These are phyloP conservation scores for Agonopterix subpropinquella DNA, from an alignment of 2,888 invertebrate species.

Conservation along the genomic window DNA sequence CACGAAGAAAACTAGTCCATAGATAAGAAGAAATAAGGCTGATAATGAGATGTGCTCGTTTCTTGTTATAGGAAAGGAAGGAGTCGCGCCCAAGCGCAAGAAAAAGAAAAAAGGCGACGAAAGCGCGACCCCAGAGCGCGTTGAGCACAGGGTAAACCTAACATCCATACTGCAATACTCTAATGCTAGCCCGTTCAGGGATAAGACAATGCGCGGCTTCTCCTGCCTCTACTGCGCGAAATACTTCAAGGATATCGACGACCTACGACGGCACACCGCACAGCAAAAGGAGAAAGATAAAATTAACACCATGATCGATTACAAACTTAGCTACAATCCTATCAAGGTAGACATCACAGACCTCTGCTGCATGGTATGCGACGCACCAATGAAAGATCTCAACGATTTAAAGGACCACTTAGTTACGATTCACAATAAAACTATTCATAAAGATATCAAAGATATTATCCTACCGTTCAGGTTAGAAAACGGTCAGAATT, in stretches of 20 bases:
- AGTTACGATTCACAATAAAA: slow-evolving; percentile 45
- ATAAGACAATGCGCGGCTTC: slow-evolving; percentile 63
- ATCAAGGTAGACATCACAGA: slow-evolving; percentile 65
- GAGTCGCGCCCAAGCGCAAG: slow-evolving; percentile 51
- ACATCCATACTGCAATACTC: slow-evolving; percentile 65
- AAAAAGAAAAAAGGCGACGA: slow-evolving; percentile 57
- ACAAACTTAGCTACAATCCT: slow-evolving; percentile 66
- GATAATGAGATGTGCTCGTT: slow-evolving; percentile 54
- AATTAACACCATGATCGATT: slow-evolving; percentile 63
- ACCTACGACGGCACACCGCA: slow-evolving; percentile 51
- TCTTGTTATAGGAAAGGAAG: slow-evolving; percentile 68
- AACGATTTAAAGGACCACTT: slow-evolving; percentile 58
- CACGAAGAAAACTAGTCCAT: slow-evolving; percentile 18
- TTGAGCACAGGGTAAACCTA: slow-evolving; percentile 66
- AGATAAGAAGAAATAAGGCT: slow-evolving; percentile 31
- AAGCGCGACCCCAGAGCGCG: slow-evolving; percentile 66
- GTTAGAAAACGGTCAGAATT: slow-evolving; percentile 52
- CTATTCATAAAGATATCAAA: slow-evolving; percentile 56
- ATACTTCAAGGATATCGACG: slow-evolving; percentile 49
- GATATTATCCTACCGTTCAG: slow-evolving; percentile 66
- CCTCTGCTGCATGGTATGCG: slow-evolving; percentile 50
- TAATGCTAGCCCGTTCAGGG: slow-evolving; percentile 66
- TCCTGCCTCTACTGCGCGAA: slow-evolving; percentile 66
- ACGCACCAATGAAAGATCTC: slow-evolving; percentile 47
- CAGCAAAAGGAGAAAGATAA: slow-evolving; percentile 56